Evolutionary conservation across 2,113 vertebrate genomes (phyloP), one percentile per base, ranked within the genome.

Genomic region (Lepus europaeus): DNA sequence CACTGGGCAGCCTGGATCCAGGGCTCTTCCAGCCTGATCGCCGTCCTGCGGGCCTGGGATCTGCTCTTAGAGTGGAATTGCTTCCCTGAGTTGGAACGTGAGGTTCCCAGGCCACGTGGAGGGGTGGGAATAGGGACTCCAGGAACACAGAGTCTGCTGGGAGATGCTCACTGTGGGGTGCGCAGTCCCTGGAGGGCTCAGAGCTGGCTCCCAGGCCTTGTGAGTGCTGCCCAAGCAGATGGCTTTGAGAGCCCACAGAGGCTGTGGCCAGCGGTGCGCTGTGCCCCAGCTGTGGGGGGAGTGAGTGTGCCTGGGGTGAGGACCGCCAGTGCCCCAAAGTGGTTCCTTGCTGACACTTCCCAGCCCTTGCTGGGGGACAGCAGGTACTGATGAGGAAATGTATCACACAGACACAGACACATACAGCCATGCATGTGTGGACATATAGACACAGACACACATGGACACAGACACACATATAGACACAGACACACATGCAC

Each of bases 11-110:
- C n/a, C n/a, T 0, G 59, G 27, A 3, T 79, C 9, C 0, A 6
- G 9, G 3, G 25, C 29, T 29, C 36, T 2, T 19, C 45, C 6
- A 25, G 0, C 0, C 12, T 1, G 16, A 9, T 0, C 12, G 22
- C 33, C 56, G 4, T 9, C 4, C 6, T 1, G 78, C 22, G 39
- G 2, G 59, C 31, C 29, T 66, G 2, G 31, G 27, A 19, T 27
- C n/a, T 17, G 16, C 68, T 81, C 0, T 70, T 20, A n/a, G 64
- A 8, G 39, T 74, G 56, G 31, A 61, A 17, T 53, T 6, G 4
- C 33, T 64, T 45, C 20, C 10, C 61, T 0, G 5, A 29, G 33
- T 3, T 63, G n/a, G 64, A 68, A 49, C 3, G 9, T 2, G 4
- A 56, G 51, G 27, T 59, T 3, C 10, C 29, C 66, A 56, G 36